Evolutionary conservation across 2,113 vertebrate species (phyloP).

Genomic region (Felis chaus): DNA sequence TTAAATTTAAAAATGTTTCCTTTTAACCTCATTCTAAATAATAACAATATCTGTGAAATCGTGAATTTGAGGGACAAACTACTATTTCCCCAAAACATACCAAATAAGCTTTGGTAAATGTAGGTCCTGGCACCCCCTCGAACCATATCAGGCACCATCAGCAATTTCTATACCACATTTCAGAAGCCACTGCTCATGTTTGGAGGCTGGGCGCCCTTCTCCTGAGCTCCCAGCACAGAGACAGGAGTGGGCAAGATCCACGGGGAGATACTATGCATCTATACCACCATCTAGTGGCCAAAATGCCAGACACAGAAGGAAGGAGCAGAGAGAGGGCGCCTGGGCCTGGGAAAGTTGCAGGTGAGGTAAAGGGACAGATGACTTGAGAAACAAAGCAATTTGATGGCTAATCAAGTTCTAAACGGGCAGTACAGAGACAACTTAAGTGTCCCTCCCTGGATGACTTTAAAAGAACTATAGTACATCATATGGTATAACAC

Average conservation of each 20-base stretch:
- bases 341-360: background rate
- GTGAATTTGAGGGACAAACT: background rate
- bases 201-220: background rate
- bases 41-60: background rate
- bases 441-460: background rate
- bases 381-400: background rate
- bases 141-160: background rate
- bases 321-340: too few species aligned
- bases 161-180: background rate
- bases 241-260: background rate
- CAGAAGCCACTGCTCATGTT: background rate
- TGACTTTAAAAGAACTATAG: background rate
- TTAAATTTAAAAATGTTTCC: background rate
- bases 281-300: constrained; percentile 45
- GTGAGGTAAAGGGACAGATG: background rate
- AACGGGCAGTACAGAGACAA: background rate
- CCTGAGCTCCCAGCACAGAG: background rate
- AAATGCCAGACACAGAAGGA: background rate
- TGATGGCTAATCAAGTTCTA: background rate
- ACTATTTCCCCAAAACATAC: background rate
- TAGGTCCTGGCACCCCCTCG: too few species aligned
- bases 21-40: background rate
- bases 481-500: too few species aligned
- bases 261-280: background rate
- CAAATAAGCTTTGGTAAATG: background rate